These are phyloP conservation scores for Bilobella aurantiaca DNA, from an alignment of 1,140 invertebrate species.

Conservation along the genomic window DNA sequence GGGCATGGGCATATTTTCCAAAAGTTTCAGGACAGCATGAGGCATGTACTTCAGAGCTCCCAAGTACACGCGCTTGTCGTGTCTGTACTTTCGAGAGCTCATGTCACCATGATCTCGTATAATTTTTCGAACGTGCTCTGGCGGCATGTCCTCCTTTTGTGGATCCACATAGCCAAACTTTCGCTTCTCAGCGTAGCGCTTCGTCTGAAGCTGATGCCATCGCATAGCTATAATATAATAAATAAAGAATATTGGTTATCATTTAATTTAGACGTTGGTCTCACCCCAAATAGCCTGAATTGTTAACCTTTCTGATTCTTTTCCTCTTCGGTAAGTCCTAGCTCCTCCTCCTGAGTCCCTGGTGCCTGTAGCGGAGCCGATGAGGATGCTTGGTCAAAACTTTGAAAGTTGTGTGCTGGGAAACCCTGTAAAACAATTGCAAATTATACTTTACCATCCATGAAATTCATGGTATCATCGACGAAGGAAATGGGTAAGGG, in stretches of 20 bases:
- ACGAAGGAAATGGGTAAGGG: too few species aligned
- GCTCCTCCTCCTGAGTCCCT: conserved; percentile 27
- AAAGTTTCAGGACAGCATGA: conserved; percentile 94
- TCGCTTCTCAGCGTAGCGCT: conserved; percentile 92
- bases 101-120: conserved; percentile 99
- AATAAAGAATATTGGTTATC: background rate
- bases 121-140: conserved; percentile 97
- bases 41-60: conserved; percentile 99
- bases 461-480: too few species aligned
- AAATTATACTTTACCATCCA: background rate
- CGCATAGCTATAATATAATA: conserved; percentile 60
- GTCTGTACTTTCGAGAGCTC: conserved; percentile 95
- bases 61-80: conserved; percentile 97
- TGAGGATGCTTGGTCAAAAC: background rate
- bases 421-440: conserved; percentile 3
- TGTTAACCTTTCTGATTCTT: conserved; percentile 24
- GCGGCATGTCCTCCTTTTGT: conserved; percentile 99
- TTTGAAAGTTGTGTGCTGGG: conserved; percentile 7
- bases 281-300: background rate
- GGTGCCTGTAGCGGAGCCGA: conserved; percentile 15
- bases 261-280: background rate
- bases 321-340: conserved; percentile 12
- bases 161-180: conserved; percentile 99
- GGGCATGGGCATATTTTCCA: conserved; percentile 99
- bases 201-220: conserved; percentile 97